Percentiles rank a stretch among this genome's conserved stretches.
Conservation (phyloP, 2,113 vertebrate species). For the Pluvialis apricaria region DNA sequence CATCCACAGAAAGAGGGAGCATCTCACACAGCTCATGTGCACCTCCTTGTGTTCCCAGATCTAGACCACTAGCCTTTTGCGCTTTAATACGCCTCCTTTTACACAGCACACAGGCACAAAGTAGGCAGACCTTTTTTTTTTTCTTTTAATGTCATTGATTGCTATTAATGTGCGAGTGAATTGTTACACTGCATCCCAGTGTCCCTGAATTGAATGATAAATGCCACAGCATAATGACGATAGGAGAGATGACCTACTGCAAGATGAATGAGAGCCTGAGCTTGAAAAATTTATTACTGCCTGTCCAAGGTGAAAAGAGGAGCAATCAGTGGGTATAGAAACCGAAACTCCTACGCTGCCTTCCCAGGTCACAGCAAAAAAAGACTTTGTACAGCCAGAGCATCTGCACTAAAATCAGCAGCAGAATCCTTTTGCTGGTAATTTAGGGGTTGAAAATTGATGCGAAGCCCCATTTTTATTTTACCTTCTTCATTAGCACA, state of each 20-base stretch:
- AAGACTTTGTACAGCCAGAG: not conserved
- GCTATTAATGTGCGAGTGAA: not conserved
- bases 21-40: not conserved
- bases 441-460: not conserved
- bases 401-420: not conserved
- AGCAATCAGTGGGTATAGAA: not conserved
- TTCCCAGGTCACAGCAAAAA: not conserved
- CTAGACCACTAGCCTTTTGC: not conserved
- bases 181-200: not conserved
- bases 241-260: not conserved
- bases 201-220: not conserved
- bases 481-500: not conserved
- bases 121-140: not conserved
- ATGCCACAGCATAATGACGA: not conserved
- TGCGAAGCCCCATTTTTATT: not conserved
- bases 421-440: not conserved
- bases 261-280: not conserved
- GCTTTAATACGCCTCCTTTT: not conserved
- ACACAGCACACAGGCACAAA: not conserved
- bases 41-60: not conserved
- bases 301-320: not conserved
- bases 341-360: fast-evolving
- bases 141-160: not conserved
- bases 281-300: not conserved
- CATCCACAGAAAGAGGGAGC: not conserved